These are phyloP conservation scores for Chelon auratus DNA, from an alignment of 2,797 vertebrate species.

Conservation along the genomic window DNA sequence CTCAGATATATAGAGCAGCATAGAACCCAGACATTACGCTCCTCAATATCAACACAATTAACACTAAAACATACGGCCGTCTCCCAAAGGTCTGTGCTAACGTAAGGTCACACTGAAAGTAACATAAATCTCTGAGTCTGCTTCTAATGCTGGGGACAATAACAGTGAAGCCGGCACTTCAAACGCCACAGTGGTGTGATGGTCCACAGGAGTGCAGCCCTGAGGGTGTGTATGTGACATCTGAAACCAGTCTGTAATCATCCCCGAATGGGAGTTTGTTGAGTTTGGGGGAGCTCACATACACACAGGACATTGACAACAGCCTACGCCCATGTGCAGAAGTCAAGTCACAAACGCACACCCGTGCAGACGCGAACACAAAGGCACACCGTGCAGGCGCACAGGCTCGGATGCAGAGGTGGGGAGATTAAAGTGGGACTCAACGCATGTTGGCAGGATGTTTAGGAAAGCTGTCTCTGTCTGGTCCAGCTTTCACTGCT, in stretches of 20 bases:
- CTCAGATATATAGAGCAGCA: neutral
- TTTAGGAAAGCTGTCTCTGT: conserved; percentile 63
- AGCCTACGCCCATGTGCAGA: conserved; percentile 54
- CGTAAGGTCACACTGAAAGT: conserved; percentile 58
- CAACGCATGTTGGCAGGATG: conserved; percentile 61
- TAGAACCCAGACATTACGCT: conserved; percentile 21
- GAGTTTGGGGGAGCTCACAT: conserved; percentile 54
- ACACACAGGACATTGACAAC: conserved; percentile 41
- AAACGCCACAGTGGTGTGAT: conserved; percentile 64
- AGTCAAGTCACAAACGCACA: conserved; percentile 45
- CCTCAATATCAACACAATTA: conserved; percentile 28
- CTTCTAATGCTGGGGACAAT: conserved; percentile 60
- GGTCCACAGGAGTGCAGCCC: conserved; percentile 73
- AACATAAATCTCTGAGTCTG: conserved; percentile 56
- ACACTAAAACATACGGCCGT: conserved; percentile 17
- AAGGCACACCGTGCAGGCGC: conserved; percentile 27
- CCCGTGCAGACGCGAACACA: conserved; percentile 29
- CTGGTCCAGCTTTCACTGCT: conserved; percentile 39
- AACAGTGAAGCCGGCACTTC: conserved; percentile 59
- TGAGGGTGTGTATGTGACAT: conserved; percentile 64
- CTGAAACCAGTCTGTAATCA: conserved; percentile 70
- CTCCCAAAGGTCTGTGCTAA: conserved; percentile 14
- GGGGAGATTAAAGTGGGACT: conserved; percentile 62
- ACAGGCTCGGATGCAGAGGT: conserved; percentile 29
- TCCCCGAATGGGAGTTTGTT: conserved; percentile 62